These are phyloP conservation scores for Geococcyx californianus DNA, from an alignment of 2,113 vertebrate genomes.

Conservation along the genomic window DNA sequence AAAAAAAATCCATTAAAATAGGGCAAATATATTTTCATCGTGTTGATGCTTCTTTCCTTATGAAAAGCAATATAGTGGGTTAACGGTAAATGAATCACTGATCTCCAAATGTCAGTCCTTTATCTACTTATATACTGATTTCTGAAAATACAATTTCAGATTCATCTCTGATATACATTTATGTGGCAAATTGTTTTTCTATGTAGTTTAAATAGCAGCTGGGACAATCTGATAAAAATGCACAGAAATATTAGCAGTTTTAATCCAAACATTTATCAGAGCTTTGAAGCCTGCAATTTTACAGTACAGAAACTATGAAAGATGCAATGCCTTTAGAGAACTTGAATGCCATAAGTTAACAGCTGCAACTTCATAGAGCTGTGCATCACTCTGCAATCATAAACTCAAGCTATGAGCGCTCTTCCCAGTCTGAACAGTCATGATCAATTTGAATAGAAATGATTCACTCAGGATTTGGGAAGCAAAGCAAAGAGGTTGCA, in stretches of 20 bases:
- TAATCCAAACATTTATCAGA: constrained; percentile 24
- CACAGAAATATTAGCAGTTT: constrained; percentile 3
- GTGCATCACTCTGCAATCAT: neutral
- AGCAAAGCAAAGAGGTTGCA: neutral
- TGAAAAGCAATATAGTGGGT: neutral
- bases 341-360: constrained; percentile 6
- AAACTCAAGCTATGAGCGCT: neutral
- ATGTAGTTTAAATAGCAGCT: neutral
- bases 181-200: neutral
- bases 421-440: constrained; percentile 16
- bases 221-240: constrained; percentile 20
- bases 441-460: constrained; percentile 41
- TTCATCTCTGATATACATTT: neutral
- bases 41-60: neutral
- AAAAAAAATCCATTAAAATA: neutral
- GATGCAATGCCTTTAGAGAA: neutral
- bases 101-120: neutral
- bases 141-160: neutral
- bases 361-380: constrained; percentile 9
- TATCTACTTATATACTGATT: neutral
- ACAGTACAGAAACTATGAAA: neutral
- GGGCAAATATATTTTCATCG: neutral
- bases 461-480: constrained; percentile 17
- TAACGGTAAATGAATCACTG: neutral
- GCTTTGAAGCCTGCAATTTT: neutral